Evolutionary conservation across 2,797 vertebrate species (phyloP), one percentile per base, ranked within the genome.

Genomic region (Ceryle rudis): DNA sequence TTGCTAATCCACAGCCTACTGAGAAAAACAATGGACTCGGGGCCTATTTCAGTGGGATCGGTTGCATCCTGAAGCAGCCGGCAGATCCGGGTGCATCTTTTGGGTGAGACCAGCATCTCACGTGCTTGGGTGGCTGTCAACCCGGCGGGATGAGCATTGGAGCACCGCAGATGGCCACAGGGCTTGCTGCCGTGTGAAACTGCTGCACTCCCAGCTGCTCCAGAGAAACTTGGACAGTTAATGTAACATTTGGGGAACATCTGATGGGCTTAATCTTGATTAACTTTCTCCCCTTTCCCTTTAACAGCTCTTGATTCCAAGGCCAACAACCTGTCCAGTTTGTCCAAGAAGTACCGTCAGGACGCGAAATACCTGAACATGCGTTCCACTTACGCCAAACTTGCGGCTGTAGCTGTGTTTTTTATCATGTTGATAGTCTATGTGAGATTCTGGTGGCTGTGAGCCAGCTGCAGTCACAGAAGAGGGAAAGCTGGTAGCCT

Each of bases 361-460:
- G 99, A 99, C 0, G 99, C 99, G 9, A 99, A 99, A 96, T 99
- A 99, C 92, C 98, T 99, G 98, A 99, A 99, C 97, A 99, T 99
- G 97, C 99, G 99, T 85, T 99, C 99, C 98, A 99, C 99, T 16
- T 99, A 99, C 1, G 99, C 99, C 98, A 99, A 99, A 96, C 98
- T 99, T 89, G 99, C 99, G 0, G 99, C 99, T 0, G 99, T 99
- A 0, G 99, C 99, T 20, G 99, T 99, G 72, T 99, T 99, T 97
- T 99, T 99, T 98, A 98, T 99, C 98, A 99, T 99, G 99, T 96
- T 99, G 95, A 99, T 99, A 42, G 99, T 99, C 92, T 99, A 99
- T 25, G 98, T 99, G 61, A 99, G 99, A 78, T 99, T 99, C 98
- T 99, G 99, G 99, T 99, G 99, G 99, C 99, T 99, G 98, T 99